Base-by-base conservation (phyloP, 2,113 vertebrate genomes). In the Limnothrissa miodon region DNA sequence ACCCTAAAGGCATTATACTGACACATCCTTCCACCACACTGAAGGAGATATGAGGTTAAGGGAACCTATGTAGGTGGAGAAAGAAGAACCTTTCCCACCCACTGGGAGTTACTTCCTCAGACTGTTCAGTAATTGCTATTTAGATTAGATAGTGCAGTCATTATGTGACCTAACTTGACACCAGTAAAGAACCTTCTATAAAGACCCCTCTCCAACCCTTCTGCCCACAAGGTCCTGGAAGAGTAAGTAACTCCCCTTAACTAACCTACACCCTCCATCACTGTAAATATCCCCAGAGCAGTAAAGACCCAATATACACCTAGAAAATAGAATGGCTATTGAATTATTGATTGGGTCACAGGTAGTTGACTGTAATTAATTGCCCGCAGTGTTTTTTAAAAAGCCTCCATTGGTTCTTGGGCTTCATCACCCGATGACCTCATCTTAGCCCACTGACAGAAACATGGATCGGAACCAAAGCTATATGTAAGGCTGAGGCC, bases 361-460 rank as follows among this genome's bases (percentile, higher is more conserved):
- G 25, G 81, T 82, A 45, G 81, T 66, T 82, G 39, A 82, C 42
- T 74, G 70, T 82, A 48, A 45, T 82, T 74, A 82, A 82, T 82
- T 29, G 81, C 33, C 42, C 25, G 29, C 46, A 74, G n/a, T 23
- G 15, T 44, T 62, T 45, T 39, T 44, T 29, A 36, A 45, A 82
- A 33, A 46, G 81, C 44, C 15, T 74, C 29, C 15, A 66, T 33
- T 74, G 66, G 29, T 13, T 36, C 2, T 10, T 4, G 15, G 33
- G 66, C 66, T 36, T 36, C 11, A 15, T 11, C 7, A 6, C 59
- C 59, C 25, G 7, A 36, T 74, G 66, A 29, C 66, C 66, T 74
- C 29, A 74, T 74, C 29, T 74, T 74, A 15, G 66, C 15, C 29
- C 66, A 36, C 0, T 74, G 66, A 74, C 66, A 36, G 66, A 29